A percentile compares a stretch with the other conserved stretches of the same genome.
These are phyloP conservation scores for Callipepla squamata DNA, from an alignment of 2,113 vertebrate genomes.

Conservation along the genomic window DNA sequence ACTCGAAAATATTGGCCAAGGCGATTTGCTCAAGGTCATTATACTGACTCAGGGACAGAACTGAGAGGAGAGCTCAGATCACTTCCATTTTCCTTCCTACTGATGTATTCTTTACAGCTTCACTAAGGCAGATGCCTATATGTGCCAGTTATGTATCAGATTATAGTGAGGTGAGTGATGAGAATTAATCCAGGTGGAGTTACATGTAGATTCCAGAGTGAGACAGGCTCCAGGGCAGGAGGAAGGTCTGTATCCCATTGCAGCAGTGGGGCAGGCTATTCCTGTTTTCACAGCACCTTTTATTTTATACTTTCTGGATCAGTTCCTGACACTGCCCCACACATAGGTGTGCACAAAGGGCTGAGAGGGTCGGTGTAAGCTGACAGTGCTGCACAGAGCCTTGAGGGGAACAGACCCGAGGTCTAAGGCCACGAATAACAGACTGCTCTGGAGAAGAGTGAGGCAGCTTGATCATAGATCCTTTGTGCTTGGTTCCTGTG, in stretches of 20 bases:
- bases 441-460: rapidly evolving
- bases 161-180: neutral
- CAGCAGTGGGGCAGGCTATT: neutral
- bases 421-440: neutral
- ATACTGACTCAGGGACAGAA: neutral
- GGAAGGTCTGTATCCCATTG: neutral
- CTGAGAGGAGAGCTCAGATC: neutral
- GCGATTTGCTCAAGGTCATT: constrained; percentile 25
- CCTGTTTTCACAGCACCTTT: neutral
- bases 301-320: neutral
- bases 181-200: neutral
- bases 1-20: constrained; percentile 16
- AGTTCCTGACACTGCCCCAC: neutral
- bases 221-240: neutral
- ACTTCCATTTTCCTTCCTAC: neutral
- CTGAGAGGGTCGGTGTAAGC: neutral
- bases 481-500: neutral
- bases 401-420: neutral
- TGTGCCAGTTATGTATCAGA: neutral
- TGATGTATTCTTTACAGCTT: neutral
- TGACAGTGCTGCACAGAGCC: neutral
- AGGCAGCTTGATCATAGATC: neutral
- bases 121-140: neutral
- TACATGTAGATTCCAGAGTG: neutral
- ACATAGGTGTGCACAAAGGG: neutral